Conservation (phyloP, 2,113 vertebrate genomes). For the Chionomys nivalis region DNA sequence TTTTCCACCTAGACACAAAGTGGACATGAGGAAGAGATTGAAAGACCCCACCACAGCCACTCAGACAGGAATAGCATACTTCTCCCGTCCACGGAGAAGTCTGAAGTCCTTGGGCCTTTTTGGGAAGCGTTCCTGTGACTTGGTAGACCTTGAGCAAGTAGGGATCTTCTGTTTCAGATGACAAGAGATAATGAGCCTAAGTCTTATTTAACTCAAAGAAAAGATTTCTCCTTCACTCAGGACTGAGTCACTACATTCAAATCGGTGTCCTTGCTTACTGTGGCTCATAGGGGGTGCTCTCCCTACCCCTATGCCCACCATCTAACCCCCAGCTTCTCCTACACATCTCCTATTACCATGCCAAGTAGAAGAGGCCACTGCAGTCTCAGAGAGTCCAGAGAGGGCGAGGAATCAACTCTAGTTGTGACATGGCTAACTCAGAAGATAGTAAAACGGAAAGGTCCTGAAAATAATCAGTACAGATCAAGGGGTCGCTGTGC, state of each 20-base stretch:
- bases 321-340: not conserved
- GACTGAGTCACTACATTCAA: not conserved
- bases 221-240: not conserved
- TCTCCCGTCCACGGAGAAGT: not conserved
- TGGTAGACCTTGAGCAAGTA: accelerated
- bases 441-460: not conserved
- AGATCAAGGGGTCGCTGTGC: not conserved
- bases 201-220: not conserved
- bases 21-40: not conserved
- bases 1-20: not conserved
- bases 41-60: not conserved
- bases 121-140: accelerated
- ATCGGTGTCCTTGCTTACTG: not conserved
- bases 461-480: accelerated
- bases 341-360: not conserved
- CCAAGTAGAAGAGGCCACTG: not conserved
- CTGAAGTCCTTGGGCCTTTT: not conserved
- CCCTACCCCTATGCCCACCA: not conserved
- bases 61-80: not conserved
- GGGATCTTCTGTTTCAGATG: too few species aligned
- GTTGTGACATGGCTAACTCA: not conserved
- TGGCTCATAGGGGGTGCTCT: accelerated
- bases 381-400: not conserved
- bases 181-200: accelerated
- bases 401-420: not conserved